These are phyloP conservation scores for Lepidonotus clava DNA, from an alignment of 2,888 invertebrate species.

Conservation along the genomic window DNA sequence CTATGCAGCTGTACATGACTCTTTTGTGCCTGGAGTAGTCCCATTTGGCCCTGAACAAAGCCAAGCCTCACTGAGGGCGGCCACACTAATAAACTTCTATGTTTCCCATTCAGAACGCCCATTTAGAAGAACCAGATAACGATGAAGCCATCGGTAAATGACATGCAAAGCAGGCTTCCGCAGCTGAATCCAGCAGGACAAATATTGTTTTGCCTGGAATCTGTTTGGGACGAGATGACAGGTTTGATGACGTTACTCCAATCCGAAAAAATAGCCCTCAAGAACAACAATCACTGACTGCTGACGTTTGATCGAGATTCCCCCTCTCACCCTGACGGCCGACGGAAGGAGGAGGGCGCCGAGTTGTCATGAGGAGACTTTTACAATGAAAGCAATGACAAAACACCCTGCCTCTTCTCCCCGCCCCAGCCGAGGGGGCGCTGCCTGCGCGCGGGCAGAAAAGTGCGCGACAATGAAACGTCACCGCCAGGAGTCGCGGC, in stretches of 20 bases:
- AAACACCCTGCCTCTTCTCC: background rate
- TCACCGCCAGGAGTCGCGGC: conserved; percentile 22
- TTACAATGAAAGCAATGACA: background rate
- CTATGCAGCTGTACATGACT: conserved; percentile 17
- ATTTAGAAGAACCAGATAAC: no score
- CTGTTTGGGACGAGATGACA: no score
- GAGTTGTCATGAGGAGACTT: background rate
- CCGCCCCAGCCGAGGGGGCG: background rate
- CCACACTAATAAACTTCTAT: no score
- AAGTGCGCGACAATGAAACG: conserved; percentile 40
- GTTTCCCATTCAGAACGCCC: no score
- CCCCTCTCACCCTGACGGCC: background rate
- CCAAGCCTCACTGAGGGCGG: no score
- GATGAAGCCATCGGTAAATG: no score
- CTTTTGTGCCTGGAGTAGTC: background rate
- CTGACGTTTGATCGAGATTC: background rate
- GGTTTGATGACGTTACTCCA: no score
- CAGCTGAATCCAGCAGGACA: no score
- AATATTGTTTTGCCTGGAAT: no score
- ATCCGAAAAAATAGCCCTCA: no score
- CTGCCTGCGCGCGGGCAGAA: background rate
- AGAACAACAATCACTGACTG: background rate
- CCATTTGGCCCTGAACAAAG: no score
- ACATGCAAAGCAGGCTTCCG: no score
- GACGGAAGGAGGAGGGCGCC: background rate